These are phyloP conservation scores for Cossypha niveicapilla DNA, from an alignment of 2,797 vertebrate species.

Conservation along the genomic window DNA sequence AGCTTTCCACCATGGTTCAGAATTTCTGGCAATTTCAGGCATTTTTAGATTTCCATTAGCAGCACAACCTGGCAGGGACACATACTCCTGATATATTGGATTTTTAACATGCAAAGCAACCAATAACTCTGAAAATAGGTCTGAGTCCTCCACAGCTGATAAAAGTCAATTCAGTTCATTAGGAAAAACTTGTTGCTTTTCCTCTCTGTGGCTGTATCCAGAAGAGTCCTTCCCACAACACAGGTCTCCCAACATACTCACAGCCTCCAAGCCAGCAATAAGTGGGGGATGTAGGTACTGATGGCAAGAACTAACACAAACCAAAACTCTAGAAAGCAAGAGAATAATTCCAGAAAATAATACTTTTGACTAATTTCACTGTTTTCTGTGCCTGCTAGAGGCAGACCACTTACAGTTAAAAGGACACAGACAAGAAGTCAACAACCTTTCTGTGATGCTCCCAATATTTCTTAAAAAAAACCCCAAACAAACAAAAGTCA, in stretches of 20 bases:
- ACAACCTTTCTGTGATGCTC: neutral
- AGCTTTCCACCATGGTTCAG: neutral
- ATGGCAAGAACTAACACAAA: neutral
- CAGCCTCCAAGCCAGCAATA: fast-evolving
- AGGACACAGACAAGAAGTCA: neutral
- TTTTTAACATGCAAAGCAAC: neutral
- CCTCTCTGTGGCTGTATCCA: neutral
- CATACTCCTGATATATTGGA: neutral
- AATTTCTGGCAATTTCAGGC: neutral
- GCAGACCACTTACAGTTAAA: neutral
- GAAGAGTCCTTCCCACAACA: neutral
- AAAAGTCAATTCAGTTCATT: neutral
- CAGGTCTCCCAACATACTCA: neutral
- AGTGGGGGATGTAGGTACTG: neutral
- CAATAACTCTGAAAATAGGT: neutral
- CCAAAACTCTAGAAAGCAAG: neutral
- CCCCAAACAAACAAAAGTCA: neutral
- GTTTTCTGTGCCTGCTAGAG: neutral
- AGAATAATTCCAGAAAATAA: neutral
- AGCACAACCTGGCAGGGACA: neutral
- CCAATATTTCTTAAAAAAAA: neutral
- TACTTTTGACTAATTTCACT: neutral
- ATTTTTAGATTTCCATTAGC: neutral
- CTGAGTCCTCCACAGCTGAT: neutral
- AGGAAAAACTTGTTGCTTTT: neutral